A percentile compares a stretch with the other conserved stretches of the same genome.
Conservation (phyloP, 2,797 vertebrate species). For the Ctenochaetus hawaiiensis region DNA sequence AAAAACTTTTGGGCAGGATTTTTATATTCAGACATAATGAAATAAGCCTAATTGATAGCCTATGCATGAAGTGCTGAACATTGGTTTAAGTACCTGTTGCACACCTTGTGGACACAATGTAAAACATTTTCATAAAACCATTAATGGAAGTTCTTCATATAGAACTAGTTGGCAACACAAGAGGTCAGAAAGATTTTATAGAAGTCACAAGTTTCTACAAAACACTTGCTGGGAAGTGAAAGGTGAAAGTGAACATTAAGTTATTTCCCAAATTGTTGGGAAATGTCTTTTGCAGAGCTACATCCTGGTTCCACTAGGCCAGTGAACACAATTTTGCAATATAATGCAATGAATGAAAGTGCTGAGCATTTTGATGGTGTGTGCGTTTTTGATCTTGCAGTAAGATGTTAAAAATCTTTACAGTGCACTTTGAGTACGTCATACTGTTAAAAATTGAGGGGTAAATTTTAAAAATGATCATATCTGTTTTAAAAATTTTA, state of each 20-base stretch:
- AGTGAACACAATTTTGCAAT: slow-evolving; percentile 10
- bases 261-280: slow-evolving; percentile 48
- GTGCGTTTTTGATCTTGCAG: slow-evolving; percentile 8
- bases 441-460: not conserved
- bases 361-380: not conserved
- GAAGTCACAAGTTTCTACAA: slow-evolving; percentile 34
- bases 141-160: not conserved
- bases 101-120: not conserved
- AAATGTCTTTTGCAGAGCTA: slow-evolving; percentile 37
- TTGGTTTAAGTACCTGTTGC: slow-evolving; percentile 6
- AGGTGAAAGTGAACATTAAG: slow-evolving; percentile 39
- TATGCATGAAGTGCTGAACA: not conserved
- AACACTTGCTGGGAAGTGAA: slow-evolving; percentile 35
- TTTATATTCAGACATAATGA: not conserved
- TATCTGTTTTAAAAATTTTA: not conserved
- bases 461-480: not conserved
- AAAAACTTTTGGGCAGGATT: slow-evolving; percentile 26
- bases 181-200: not conserved
- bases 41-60: not conserved
- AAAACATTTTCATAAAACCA: not conserved
- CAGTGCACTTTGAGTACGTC: not conserved
- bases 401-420: slow-evolving; percentile 5
- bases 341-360: slow-evolving; percentile 4
- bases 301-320: slow-evolving; percentile 40
- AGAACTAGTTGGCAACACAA: not conserved